A percentile compares a stretch with the other conserved stretches of the same genome.
These are phyloP conservation scores for Leptodactylus fallax DNA, from an alignment of 2,797 vertebrate species.

Conservation along the genomic window DNA sequence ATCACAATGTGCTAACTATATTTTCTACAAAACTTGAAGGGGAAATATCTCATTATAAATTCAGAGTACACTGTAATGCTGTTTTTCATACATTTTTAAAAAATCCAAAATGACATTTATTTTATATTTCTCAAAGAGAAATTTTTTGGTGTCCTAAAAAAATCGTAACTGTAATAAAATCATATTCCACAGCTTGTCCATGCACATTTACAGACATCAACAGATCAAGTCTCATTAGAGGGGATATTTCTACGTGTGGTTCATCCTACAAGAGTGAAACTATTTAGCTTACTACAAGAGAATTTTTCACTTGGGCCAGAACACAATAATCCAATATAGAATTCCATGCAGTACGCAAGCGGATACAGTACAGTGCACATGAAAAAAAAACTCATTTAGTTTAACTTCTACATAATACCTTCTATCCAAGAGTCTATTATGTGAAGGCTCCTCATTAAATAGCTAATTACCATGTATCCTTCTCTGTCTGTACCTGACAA, in stretches of 20 bases:
- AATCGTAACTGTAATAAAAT: neutral
- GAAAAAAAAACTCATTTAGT: slow-evolving; percentile 43
- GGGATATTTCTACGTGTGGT: neutral
- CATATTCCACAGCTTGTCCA: neutral
- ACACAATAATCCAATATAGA: neutral
- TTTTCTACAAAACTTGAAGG: slow-evolving; percentile 16
- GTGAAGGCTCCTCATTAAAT: slow-evolving; percentile 77
- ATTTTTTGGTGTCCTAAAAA: neutral
- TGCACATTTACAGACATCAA: neutral
- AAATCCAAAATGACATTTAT: neutral
- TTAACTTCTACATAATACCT: slow-evolving; percentile 58
- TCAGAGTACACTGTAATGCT: slow-evolving; percentile 18
- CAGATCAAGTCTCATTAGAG: neutral
- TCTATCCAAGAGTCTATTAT: slow-evolving; percentile 74
- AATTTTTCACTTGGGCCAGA: neutral
- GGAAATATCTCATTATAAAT: slow-evolving; percentile 18
- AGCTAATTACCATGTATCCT: slow-evolving; percentile 80
- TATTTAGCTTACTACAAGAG: neutral
- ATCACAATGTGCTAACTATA: slow-evolving; percentile 15
- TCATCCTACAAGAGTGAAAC: neutral
- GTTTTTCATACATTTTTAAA: slow-evolving; percentile 23
- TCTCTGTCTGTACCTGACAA: slow-evolving; percentile 77
- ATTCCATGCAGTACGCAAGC: slow-evolving; percentile 10
- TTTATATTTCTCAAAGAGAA: neutral
- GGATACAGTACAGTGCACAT: slow-evolving; percentile 6